A percentile compares a stretch with the other conserved stretches of the same genome.
Conservation (phyloP, 2,797 vertebrate species). For the Alcedo quadribrachys region DNA sequence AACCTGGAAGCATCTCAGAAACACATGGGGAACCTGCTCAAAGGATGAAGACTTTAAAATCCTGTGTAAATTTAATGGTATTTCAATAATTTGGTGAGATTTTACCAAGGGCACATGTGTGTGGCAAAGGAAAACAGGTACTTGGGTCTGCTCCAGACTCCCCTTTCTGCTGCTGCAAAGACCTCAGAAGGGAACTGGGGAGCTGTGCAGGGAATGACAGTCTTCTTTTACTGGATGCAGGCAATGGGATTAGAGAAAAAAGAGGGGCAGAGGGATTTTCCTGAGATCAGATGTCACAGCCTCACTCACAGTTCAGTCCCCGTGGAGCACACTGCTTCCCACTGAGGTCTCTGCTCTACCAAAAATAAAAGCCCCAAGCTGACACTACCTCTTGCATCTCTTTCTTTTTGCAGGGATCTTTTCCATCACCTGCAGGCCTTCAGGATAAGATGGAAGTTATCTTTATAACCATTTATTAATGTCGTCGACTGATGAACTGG, state of each 20-base stretch:
- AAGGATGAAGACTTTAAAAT: background rate
- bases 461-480: conserved; percentile 59
- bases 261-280: background rate
- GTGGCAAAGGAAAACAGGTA: background rate
- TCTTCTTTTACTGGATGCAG: background rate
- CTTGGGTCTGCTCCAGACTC: background rate
- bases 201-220: background rate
- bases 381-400: background rate
- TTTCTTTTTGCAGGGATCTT: conserved; percentile 15
- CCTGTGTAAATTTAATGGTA: background rate
- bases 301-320: background rate
- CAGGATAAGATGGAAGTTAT: conserved; percentile 33
- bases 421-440: conserved; percentile 31
- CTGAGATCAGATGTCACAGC: background rate
- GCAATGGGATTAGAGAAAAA: background rate
- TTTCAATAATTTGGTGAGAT: background rate
- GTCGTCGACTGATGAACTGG: conserved; percentile 39
- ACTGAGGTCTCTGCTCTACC: background rate
- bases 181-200: background rate
- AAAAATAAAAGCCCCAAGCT: background rate
- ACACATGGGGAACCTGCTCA: accelerated
- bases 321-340: background rate
- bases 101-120: background rate
- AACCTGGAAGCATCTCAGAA: background rate
- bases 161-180: background rate